Base-by-base conservation (phyloP, 2,113 vertebrate species). In the Polypterus bichir region DNA sequence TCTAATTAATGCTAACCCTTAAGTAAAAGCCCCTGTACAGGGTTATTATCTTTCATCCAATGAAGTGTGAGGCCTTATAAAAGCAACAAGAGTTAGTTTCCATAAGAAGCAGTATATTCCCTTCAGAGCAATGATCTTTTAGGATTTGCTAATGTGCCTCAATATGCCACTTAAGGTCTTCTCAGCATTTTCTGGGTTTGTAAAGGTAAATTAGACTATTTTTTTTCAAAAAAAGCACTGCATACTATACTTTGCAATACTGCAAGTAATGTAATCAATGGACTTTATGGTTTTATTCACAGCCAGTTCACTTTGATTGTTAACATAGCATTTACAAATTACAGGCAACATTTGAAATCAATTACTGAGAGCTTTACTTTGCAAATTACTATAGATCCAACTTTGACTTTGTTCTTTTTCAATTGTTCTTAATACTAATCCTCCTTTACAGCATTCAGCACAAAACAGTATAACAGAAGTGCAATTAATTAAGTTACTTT, bases 331-430 rank as follows among this genome's bases (percentile, higher is more conserved):
- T 57, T 52, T 53, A 47, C n/a, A n/a, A 53, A 47, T 47, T 47
- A 53, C 8, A 54, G 60, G 47, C 8, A 47, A 62, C 44, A 54
- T 47, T 54, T 62, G 45, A 46, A 54, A 54, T 47, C 9, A 9
- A 62, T 47, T 47, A 47, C 45, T 8, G 5, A 54, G 10, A 6
- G n/a, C 60, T 54, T 47, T 61, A 45, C 48, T 62, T 49, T 46
- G 60, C 46, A 54, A 54, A 62, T 62, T 46, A 54, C 59, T 8
- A 55, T 55, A 55, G 56, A 11, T 57, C 56, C 3, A 57, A 45
- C 56, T 57, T 10, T 11, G 10, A 5, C 9, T 10, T 8, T 10
- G 3, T 55, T 27, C 27, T 44, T 57, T 57, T 57, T 27, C 56
- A 57, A 11, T 45, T 44, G 56, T 53, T 52, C 60, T 3, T 52